Evolutionary conservation across 2,888 invertebrate genomes (phyloP).

Genomic region (Callimorpha dominula): DNA sequence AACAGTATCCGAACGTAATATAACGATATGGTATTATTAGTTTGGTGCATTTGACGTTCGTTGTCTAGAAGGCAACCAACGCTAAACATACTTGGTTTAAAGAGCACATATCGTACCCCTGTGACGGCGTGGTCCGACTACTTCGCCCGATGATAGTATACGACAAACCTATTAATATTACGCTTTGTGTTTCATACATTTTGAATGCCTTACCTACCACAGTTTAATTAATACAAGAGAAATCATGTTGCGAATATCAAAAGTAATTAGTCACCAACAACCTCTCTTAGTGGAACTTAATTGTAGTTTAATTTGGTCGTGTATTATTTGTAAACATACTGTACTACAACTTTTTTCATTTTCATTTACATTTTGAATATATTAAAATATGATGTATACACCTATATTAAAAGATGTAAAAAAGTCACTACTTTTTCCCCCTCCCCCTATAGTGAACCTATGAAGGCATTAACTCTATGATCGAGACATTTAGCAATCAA

Average conservation of each 20-base stretch:
- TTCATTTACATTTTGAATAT: too few relatives aligned
- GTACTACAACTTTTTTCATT: too few relatives aligned
- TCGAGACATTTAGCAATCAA: too few relatives aligned
- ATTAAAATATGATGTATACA: too few relatives aligned
- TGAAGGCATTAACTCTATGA: too few relatives aligned
- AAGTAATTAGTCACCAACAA: not conserved
- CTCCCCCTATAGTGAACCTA: too few relatives aligned
- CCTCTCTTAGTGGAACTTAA: too few relatives aligned
- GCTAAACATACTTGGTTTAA: not conserved
- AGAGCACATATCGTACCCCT: not conserved
- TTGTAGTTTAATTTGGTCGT: not conserved
- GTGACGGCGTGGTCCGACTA: too few relatives aligned
- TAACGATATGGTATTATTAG: not conserved
- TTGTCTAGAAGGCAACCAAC: not conserved
- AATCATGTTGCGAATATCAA: not conserved
- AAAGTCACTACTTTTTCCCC: too few relatives aligned
- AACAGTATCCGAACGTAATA: too few relatives aligned
- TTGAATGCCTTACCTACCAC: not conserved
- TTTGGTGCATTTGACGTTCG: not conserved
- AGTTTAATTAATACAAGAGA: not conserved
- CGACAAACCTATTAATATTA: not conserved
- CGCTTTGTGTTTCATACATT: constrained; percentile 2
- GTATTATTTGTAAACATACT: not conserved
- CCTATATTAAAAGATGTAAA: too few relatives aligned
- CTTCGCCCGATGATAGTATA: too few relatives aligned